Evolutionary conservation across 1,140 invertebrate genomes (phyloP), one percentile per base, ranked within the genome.

Genomic region (Trinorchestia longiramus): DNA sequence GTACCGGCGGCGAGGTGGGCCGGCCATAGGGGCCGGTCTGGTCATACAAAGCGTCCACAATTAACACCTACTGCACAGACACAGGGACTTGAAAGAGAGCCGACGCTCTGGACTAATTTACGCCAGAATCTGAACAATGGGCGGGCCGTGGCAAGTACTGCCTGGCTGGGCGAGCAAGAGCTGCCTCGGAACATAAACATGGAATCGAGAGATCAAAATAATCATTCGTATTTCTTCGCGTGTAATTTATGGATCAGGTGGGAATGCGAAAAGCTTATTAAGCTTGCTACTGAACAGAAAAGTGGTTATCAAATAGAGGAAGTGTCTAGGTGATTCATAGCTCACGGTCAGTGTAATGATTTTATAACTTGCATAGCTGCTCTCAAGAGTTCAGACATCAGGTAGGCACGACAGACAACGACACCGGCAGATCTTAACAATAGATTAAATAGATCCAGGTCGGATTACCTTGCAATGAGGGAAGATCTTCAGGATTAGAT

Each of bases 41-140:
- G 88, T 91, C 88, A 91, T 41, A 91, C 88, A 42, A 42, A 88
- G 87, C 87, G 87, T 4, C 87, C 87, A 42, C 87, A 91, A 91
- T 91, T 91, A 91, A 41, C 88, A 91, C 88, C 88, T 91, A 91
- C 88, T 91, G 28, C 19, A 43, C 88, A 91, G 88, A 43, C 41
- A 23, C 15, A 41, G 4, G 4, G 43, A 91, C 88, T 43, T 91
- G 43, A 91, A 91, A 91, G 88, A 91, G 88, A 43, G 88, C 88
- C 88, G 88, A 91, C 88, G 41, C 19, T 42, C 88, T 28, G 88
- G 88, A 91, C 88, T 91, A 42, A 91, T 91, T 91, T 91, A 91
- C 41, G 43, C 41, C 88, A 43, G 88, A 91, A 91, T 91, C 43
- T 91, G 41, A 91, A 91, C 88, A 91, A 91, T 91, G 88, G 88